Percentiles rank a stretch among this genome's conserved stretches.
phyloP scores from a whole-genome alignment of 2,888 invertebrate species.

The Lydus trimaculatus region DNA sequence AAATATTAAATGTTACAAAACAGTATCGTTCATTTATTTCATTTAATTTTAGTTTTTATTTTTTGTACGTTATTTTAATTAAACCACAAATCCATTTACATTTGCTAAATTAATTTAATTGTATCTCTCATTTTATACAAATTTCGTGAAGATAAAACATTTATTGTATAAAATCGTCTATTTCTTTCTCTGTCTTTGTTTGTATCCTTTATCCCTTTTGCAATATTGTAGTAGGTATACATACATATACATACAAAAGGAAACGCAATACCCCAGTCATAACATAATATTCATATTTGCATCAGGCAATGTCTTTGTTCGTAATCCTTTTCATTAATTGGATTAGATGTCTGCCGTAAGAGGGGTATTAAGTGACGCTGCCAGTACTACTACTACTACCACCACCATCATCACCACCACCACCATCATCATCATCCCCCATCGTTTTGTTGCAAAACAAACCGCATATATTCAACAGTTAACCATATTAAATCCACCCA shows the following conservation, averaged over 20 bases:
- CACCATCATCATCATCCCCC: too few relatives aligned
- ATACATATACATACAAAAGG: neutral
- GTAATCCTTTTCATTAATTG: constrained; percentile 34
- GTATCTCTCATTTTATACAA: neutral
- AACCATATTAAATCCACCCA: constrained; percentile 24
- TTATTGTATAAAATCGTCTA: neutral
- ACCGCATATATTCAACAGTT: constrained; percentile 30
- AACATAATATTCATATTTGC: constrained; percentile 17
- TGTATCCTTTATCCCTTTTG: constrained; percentile 1
- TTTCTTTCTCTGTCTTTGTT: neutral
- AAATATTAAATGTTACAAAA: too few relatives aligned
- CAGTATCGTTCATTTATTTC: too few relatives aligned
- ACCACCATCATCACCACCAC: neutral
- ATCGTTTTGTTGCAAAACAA: constrained; percentile 17
- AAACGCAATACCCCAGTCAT: constrained; percentile 13
- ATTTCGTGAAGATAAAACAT: constrained; percentile 6
- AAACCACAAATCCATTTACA: constrained; percentile 5
- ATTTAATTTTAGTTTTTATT: neutral
- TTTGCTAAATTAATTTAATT: neutral
- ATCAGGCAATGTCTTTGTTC: constrained; percentile 29
- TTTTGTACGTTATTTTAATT: neutral
- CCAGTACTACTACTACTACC: neutral
- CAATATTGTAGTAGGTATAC: constrained; percentile 1
- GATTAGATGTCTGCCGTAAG: constrained; percentile 27
- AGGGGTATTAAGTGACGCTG: neutral